Evolutionary conservation across 2,797 vertebrate genomes (phyloP).

Genomic region (Tapera naevia): DNA sequence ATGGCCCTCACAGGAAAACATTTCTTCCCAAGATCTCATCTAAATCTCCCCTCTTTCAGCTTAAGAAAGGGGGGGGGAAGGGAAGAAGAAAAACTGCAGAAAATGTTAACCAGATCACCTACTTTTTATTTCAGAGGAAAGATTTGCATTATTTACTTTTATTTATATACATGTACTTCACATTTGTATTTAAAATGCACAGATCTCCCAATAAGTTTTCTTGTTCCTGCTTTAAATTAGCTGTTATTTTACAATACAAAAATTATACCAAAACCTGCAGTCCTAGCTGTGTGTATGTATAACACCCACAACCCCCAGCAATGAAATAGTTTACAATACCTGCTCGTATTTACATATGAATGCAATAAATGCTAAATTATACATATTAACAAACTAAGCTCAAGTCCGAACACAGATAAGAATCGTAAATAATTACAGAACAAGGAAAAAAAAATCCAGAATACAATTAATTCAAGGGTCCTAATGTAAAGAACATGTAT

Average conservation of each 20-base stretch:
- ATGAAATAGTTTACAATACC: conserved; percentile 91
- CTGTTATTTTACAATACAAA: conserved; percentile 89
- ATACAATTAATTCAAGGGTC: conserved; percentile 63
- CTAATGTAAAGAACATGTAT: conserved; percentile 64
- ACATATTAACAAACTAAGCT: conserved; percentile 90
- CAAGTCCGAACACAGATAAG: conserved; percentile 60
- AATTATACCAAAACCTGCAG: conserved; percentile 78
- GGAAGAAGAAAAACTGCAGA: not conserved
- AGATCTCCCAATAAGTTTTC: conserved; percentile 71
- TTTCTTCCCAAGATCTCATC: too few species aligned
- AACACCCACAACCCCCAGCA: conserved; percentile 76
- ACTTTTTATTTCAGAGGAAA: conserved; percentile 96
- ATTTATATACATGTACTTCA: conserved; percentile 91
- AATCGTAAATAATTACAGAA: conserved; percentile 68
- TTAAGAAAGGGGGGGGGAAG: not conserved
- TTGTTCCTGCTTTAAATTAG: conserved; percentile 84
- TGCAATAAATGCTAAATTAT: conserved; percentile 90
- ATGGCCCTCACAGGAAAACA: too few species aligned
- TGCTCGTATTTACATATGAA: conserved; percentile 93
- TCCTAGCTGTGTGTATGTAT: conserved; percentile 77
- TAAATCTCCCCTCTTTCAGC: too few species aligned
- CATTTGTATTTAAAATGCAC: conserved; percentile 85
- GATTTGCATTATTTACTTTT: conserved; percentile 87
- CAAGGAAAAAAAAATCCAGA: conserved; percentile 38
- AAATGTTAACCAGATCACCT: conserved; percentile 72